Evolutionary conservation across 2,113 vertebrate genomes (phyloP).

Genomic region (Nothocercus julius): DNA sequence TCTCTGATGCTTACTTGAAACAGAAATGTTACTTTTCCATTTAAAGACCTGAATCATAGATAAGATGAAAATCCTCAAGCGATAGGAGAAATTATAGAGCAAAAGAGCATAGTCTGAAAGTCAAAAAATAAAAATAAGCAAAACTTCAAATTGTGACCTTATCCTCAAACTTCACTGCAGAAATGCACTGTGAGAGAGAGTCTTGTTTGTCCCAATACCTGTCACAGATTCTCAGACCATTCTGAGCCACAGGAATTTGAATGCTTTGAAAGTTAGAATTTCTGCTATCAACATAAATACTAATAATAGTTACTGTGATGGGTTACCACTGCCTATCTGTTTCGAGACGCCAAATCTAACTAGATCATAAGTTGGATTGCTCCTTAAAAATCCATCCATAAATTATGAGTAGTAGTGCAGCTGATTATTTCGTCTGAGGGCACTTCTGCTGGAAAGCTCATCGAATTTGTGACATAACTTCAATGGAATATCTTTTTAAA

Average conservation of each 20-base stretch:
- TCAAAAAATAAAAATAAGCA: neutral
- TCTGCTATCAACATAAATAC: neutral
- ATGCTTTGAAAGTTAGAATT: neutral
- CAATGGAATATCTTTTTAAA: neutral
- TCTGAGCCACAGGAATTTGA: neutral
- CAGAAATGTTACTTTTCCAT: neutral
- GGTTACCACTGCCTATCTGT: neutral
- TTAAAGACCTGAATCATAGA: neutral
- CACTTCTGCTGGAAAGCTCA: neutral
- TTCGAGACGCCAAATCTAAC: neutral
- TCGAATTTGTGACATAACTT: neutral
- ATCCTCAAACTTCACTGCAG: neutral
- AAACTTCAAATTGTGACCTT: neutral
- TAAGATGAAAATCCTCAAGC: neutral
- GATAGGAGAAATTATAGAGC: neutral
- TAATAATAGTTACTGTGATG: neutral
- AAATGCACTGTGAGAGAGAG: neutral
- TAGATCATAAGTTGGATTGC: neutral
- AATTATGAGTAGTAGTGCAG: neutral
- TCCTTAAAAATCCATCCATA: neutral
- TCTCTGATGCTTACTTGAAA: neutral
- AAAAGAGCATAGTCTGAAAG: neutral
- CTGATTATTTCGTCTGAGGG: neutral
- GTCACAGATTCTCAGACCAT: neutral
- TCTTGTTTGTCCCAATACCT: neutral